Conservation (phyloP, 64 coral and sea anemone species). For the Montipora sp. region DNA sequence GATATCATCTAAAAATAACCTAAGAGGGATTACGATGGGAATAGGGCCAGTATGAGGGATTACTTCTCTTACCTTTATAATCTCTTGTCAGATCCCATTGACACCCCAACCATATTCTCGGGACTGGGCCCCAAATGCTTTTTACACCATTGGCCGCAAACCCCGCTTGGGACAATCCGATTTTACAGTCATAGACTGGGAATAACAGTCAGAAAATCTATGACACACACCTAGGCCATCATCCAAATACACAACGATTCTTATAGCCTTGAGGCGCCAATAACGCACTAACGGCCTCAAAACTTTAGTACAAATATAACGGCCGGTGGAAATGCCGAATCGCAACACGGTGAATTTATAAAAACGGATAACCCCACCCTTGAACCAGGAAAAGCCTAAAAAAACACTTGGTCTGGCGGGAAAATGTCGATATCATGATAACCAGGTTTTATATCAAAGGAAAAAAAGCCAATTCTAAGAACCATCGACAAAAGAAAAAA, state of each 20-base stretch:
- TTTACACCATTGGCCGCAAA: too few relatives aligned
- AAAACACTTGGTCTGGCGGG: conserved; percentile 30
- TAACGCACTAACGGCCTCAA: neutral
- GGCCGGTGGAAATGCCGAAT: conserved; percentile 35
- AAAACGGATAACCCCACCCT: conserved; percentile 21
- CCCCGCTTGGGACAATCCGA: too few relatives aligned
- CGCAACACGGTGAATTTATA: conserved; percentile 50
- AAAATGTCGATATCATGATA: conserved; percentile 48
- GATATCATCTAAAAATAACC: too few relatives aligned
- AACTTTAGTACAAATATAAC: conserved; percentile 45
- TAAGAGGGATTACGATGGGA: too few relatives aligned
- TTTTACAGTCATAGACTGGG: too few relatives aligned
- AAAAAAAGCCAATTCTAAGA: neutral
- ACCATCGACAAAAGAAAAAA: neutral
- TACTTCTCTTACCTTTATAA: too few relatives aligned
- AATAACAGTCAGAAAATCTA: too few relatives aligned
- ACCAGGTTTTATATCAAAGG: conserved; percentile 62
- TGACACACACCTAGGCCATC: neutral
- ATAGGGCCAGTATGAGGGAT: too few relatives aligned
- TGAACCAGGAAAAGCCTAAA: conserved; percentile 55
- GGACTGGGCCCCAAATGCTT: neutral
- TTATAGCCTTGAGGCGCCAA: too few relatives aligned
- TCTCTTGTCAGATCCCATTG: too few relatives aligned
- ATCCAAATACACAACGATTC: too few relatives aligned
- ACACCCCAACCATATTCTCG: conserved; percentile 1